phyloP scores from a whole-genome alignment of 2,888 invertebrate species.

The Phragmatobia fuliginosa region DNA sequence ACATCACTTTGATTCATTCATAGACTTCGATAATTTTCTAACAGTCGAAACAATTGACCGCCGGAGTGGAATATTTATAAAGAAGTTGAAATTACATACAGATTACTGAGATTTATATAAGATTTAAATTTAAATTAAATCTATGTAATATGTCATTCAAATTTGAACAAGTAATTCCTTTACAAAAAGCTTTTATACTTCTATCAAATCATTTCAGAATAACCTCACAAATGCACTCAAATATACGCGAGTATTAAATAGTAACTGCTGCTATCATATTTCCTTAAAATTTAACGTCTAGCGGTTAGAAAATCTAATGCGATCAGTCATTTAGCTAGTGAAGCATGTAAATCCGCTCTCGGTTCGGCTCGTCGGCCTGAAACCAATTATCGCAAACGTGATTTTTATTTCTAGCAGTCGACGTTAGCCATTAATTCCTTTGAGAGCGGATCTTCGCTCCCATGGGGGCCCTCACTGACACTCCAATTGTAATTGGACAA shows the following conservation, averaged over 20 bases:
- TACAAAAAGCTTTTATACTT: background rate
- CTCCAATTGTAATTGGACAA: constrained; percentile 42
- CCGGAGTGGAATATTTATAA: background rate
- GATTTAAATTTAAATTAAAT: no score
- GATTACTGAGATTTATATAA: background rate
- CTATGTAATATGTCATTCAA: background rate
- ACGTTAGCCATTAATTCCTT: constrained; percentile 62
- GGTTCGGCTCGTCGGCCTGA: constrained; percentile 44
- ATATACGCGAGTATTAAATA: background rate
- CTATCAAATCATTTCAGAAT: background rate
- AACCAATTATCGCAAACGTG: constrained; percentile 77
- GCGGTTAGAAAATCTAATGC: constrained; percentile 34
- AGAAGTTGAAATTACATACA: background rate
- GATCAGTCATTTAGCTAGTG: constrained; percentile 49
- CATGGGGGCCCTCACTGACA: constrained; percentile 40
- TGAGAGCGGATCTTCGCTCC: constrained; percentile 49
- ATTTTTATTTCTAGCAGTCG: constrained; percentile 71
- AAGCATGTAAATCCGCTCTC: constrained; percentile 53
- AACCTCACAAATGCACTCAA: background rate
- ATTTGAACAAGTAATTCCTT: background rate
- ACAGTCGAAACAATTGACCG: background rate
- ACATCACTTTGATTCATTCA: no score
- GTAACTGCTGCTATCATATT: background rate
- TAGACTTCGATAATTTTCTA: background rate
- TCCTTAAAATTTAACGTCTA: background rate